phyloP scores from a whole-genome alignment of 2,113 vertebrate species.

The Oplegnathus fasciatus region DNA sequence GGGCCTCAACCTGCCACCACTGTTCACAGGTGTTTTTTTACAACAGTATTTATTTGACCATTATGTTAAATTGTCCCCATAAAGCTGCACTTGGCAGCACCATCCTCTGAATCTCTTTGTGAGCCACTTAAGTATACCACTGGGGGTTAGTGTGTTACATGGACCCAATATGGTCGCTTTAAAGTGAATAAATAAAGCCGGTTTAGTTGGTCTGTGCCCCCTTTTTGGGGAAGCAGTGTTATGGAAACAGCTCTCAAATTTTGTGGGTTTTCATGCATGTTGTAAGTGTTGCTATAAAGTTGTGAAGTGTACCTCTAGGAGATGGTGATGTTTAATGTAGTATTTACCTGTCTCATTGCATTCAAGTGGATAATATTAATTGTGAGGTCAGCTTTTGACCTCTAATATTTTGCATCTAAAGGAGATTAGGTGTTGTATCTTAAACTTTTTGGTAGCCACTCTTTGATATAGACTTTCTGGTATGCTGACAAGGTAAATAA shows the following conservation, averaged over 20 bases:
- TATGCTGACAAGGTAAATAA: too few species aligned
- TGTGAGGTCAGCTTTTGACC: neutral
- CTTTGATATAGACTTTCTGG: too few species aligned
- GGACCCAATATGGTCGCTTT: constrained; percentile 75
- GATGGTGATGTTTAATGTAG: constrained; percentile 11
- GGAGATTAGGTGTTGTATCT: neutral
- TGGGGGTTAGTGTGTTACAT: constrained; percentile 75
- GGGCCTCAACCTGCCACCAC: constrained; percentile 67
- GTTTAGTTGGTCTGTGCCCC: constrained; percentile 57
- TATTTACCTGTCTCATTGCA: constrained; percentile 12
- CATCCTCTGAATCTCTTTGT: constrained; percentile 80
- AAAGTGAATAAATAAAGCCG: constrained; percentile 77
- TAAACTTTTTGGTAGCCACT: neutral
- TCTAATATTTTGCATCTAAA: neutral
- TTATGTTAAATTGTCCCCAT: constrained; percentile 87
- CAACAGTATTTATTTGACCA: constrained; percentile 85
- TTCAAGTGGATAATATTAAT: constrained; percentile 5
- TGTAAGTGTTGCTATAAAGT: constrained; percentile 45
- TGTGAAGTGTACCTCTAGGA: constrained; percentile 16
- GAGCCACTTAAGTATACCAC: constrained; percentile 82
- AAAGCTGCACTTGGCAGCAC: constrained; percentile 83
- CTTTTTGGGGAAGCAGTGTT: constrained; percentile 31
- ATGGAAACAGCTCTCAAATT: constrained; percentile 37
- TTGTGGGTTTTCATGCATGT: constrained; percentile 32
- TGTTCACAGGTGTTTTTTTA: constrained; percentile 82